phyloP scores from a whole-genome alignment of 2,888 invertebrate species.

The Psylliodes chrysocephalus region DNA sequence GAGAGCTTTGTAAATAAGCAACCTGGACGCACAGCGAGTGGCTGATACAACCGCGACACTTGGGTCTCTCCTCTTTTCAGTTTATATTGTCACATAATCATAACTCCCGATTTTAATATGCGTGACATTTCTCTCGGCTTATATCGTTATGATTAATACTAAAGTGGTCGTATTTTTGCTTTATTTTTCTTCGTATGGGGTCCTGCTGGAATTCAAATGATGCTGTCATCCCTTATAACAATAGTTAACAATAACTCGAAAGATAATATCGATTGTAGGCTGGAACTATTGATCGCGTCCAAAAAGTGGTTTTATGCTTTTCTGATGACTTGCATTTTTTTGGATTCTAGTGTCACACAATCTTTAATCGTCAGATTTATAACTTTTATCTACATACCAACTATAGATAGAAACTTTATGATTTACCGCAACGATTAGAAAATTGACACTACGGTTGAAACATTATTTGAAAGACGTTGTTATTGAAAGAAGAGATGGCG shows the following conservation, averaged over 20 bases:
- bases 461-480: no score
- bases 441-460: no score
- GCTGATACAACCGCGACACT: conserved; percentile 61
- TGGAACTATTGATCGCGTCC: background rate
- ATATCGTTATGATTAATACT: conserved; percentile 58
- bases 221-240: conserved; percentile 25
- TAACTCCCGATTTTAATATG: conserved; percentile 63
- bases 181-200: conserved; percentile 46
- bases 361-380: no score
- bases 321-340: conserved; percentile 5
- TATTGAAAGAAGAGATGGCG: no score
- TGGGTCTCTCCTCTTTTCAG: conserved; percentile 51
- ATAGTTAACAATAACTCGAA: conserved; percentile 1
- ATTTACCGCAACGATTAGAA: no score
- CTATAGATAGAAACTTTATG: no score
- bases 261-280: conserved; percentile 9
- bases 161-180: conserved; percentile 51
- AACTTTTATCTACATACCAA: no score
- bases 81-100: conserved; percentile 63
- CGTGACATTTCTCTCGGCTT: conserved; percentile 52
- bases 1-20: conserved; percentile 50
- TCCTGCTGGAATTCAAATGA: conserved; percentile 50
- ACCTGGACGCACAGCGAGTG: conserved; percentile 58
- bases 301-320: background rate
- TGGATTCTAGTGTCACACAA: background rate